Base-by-base conservation (phyloP, 2,888 invertebrate species). In the Spilosoma lubricipeda region DNA sequence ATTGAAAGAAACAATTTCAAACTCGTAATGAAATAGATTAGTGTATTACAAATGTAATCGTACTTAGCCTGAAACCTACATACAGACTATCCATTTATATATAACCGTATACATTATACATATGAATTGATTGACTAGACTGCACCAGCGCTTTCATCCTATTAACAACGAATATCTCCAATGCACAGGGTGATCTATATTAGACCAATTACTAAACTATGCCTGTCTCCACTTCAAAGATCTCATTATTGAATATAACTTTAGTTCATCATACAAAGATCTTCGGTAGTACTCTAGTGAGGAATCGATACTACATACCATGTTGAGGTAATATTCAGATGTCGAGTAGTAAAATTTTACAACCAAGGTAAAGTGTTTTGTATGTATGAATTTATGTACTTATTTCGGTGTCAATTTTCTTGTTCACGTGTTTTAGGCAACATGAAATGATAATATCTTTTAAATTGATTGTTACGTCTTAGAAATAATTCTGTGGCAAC, bases 171-270 rank as follows among this genome's bases (percentile, higher is more conserved):
- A 65, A 80, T 77, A 73, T 80, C 72, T 70, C 39, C 18, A 45
- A 72, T 75, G 59, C 56, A 63, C 52, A 23, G n/a, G 42, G 39
- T 45, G 56, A 45, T 70, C 45, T 64, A 75, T 77, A 79, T 79
- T 75, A 77, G 64, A 73, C 52, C 75, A 78, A 81, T 83, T 79
- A 83, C 66, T 67, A 64, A 63, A 36, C 59, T 64, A 69, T 76
- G 73, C 27, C 48, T 66, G 30, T 52, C 48, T 74, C 65, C 71
- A 56, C 70, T 74, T 13, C 20, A 52, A 18, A 23, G 30, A 68
- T 59, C 39, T 70, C 73, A 75, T 77, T 77, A 80, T 33, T 74
- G 71, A 71, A 74, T 76, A 76, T 77, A 76, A 66, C 59, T 72
- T 76, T 27, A 67, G 76, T 73, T 73, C 48, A 76, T 77, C 74